Base-by-base conservation (phyloP, 2,113 vertebrate species). In the Echinops telfairi region DNA sequence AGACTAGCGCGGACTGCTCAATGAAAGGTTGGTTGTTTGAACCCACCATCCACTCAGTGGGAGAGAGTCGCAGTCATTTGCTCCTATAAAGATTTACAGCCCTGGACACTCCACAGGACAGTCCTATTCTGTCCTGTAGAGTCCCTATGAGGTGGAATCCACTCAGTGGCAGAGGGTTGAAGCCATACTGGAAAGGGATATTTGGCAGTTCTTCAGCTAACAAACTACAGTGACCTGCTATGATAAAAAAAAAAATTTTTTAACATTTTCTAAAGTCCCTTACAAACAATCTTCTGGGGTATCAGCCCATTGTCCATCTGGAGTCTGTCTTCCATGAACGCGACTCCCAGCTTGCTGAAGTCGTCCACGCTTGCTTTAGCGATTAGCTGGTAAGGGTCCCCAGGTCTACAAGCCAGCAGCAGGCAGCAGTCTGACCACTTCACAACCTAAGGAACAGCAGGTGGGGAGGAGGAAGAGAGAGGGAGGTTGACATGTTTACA, bases 261-360 rank as follows among this genome's bases (percentile, higher is more conserved):
- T n/a, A 60, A 33, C 43, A 31, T 10, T 43, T 60, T 20, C 71
- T 22, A 10, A 84, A 68, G 38, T 38, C 79, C 99, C 99, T 97
- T 97, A 99, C 99, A 99, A 83, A 99, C 97, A 64, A 99, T 99
- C 97, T 98, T 99, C 68, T 98, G 98, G 27, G 99, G 99, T 68
- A 98, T 83, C 60, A 99, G 98, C 75, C 99, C 99, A 1, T 99
- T 97, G 57, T 99, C 99, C 98, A 99, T 98, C 82, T 97, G 98
- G 29, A 99, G 98, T 33, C 99, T 98, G 87, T 99, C 98, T 97
- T 99, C 99, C 97, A 99, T 98, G 94, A 99, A 99, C 0, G 99
- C 99, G 95, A 99, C 98, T 0, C 99, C 99, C 2, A 99, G 98
- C 66, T 96, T 98, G 95, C 98, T 99, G 98, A 99, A 99, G 97